These are phyloP conservation scores for Tyto alba DNA, from an alignment of 2,113 vertebrate genomes.

Conservation along the genomic window DNA sequence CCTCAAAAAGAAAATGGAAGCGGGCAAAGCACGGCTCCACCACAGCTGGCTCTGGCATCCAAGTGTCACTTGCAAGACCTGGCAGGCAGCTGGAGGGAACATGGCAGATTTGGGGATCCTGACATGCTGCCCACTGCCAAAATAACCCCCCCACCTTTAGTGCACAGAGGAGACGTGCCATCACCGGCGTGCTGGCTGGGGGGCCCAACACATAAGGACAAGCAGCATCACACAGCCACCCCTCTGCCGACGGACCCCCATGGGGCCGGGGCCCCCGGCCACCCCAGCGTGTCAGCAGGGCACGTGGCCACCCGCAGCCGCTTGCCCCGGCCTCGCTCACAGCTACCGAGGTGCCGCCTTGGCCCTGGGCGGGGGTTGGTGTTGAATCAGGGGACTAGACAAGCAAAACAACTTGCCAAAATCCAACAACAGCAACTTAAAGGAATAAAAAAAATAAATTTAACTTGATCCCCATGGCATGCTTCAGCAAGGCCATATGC, in stretches of 20 bases:
- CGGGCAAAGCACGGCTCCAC: not conserved
- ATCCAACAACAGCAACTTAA: not conserved
- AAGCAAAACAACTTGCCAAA: not conserved
- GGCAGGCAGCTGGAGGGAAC: not conserved
- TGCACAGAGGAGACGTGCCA: not conserved
- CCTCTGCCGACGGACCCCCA: not conserved
- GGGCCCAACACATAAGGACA: no score
- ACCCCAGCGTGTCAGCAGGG: not conserved
- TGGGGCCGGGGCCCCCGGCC: fast-evolving
- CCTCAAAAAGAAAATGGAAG: not conserved
- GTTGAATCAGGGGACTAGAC: not conserved
- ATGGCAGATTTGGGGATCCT: fast-evolving
- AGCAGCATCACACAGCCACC: fast-evolving
- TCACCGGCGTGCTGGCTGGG: not conserved
- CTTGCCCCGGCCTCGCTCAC: not conserved
- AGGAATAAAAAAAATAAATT: not conserved
- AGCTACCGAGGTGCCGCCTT: not conserved
- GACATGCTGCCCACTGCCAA: not conserved
- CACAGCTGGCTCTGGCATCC: no score
- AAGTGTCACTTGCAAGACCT: not conserved
- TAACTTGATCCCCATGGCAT: not conserved
- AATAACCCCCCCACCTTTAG: not conserved
- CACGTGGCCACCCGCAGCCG: fast-evolving
- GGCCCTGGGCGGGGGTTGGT: not conserved
- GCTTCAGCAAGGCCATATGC: not conserved